Base-by-base conservation (phyloP, 2,797 vertebrate species). In the Botia kubotai region DNA sequence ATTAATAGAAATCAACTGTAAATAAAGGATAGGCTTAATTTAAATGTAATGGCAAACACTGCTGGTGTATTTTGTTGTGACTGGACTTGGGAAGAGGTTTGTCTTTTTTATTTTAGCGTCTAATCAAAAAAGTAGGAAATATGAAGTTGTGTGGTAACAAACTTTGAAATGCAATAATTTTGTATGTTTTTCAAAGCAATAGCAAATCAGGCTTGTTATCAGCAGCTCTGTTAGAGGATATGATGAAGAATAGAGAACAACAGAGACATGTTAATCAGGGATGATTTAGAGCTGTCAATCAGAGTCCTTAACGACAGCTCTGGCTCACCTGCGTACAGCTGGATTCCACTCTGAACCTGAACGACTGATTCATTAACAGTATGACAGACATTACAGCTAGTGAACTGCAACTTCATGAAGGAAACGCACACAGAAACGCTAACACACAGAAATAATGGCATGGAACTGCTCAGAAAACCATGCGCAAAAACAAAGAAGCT, bases 381-480 rank as follows among this genome's bases (percentile, higher is more conserved):
- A 63, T 33, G 7, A 17, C 26, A 17, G 33, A 1, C 8, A 36
- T 63, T 63, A 63, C 6, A 33, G 4, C 12, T 2, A 8, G 53
- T 8, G 53, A 57, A 19, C 53, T 36, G 26, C 10, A 33, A 33
- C 3, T 17, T 63, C 12, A 63, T 33, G 23, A 29, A 62, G 58
- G 23, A 11, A 29, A 62, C 58, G 29, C 26, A 29, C 19, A 23
- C 6, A 29, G 21, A 19, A 26, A 16, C 16, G 13, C 14, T n/a
- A 53, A 53, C 3, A 53, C 21, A 26, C n/a, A 39, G 29, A 67
- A 33, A 19, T 67, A 36, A 43, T 17, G 36, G 16, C 16, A n/a
- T n/a, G n/a, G n/a, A n/a, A n/a, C n/a, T n/a, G n/a, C 50, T 71
- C 23, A 55, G 69, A 26, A 55, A 72, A 55, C 69, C 13, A n/a